A percentile compares a stretch with the other conserved stretches of the same genome.
Evolutionary conservation across 2,113 vertebrate genomes (phyloP).

Genomic region (Athene noctua): DNA sequence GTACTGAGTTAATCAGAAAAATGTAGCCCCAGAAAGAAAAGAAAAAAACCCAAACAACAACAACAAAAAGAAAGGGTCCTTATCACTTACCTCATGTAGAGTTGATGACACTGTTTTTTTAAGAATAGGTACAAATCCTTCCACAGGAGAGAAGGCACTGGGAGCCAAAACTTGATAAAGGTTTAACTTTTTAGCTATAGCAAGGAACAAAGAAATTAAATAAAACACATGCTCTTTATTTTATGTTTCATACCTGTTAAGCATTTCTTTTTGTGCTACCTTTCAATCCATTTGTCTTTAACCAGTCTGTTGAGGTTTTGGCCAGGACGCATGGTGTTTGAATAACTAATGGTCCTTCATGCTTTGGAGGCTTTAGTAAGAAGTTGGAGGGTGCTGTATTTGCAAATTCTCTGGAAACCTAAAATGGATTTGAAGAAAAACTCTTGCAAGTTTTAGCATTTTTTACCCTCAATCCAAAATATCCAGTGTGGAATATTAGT

Average conservation of each 20-base stretch:
- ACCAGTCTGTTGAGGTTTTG: constrained; percentile 79
- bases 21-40: not conserved
- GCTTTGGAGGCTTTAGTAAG: constrained; percentile 56
- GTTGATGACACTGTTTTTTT: constrained; percentile 81
- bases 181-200: constrained; percentile 78
- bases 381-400: constrained; percentile 23
- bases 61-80: not conserved
- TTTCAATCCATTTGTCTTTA: constrained; percentile 79
- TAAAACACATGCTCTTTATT: not conserved
- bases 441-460: not conserved
- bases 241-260: not conserved
- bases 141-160: constrained; percentile 73
- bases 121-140: constrained; percentile 81
- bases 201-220: not conserved
- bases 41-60: too few species aligned
- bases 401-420: constrained; percentile 67
- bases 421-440: constrained; percentile 10
- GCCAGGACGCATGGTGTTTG: constrained; percentile 64
- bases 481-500: not conserved
- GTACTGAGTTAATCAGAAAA: not conserved
- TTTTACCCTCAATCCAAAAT: not conserved
- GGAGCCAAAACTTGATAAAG: constrained; percentile 83
- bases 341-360: constrained; percentile 66
- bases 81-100: constrained; percentile 71
- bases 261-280: constrained; percentile 56